A percentile compares a stretch with the other conserved stretches of the same genome.
phyloP scores from a whole-genome alignment of 2,888 invertebrate species.

The Gymnoscelis rufifasciata region DNA sequence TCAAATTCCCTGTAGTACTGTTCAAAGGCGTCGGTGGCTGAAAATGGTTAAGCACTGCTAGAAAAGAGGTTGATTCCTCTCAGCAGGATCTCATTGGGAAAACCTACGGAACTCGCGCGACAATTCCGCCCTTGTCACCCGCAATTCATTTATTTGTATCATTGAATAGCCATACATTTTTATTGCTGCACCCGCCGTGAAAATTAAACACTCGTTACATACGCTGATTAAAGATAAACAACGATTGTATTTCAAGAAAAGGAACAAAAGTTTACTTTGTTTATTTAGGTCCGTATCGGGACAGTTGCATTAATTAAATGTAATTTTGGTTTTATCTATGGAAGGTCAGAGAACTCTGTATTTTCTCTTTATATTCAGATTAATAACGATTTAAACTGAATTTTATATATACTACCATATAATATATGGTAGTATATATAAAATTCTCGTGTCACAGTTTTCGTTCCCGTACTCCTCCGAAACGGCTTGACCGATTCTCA shows the following conservation, averaged over 20 bases:
- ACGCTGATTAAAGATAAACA: slow-evolving; percentile 51
- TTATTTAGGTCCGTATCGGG: slow-evolving; percentile 39
- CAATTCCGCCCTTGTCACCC: not conserved
- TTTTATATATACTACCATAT: no score
- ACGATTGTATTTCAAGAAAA: slow-evolving; percentile 49
- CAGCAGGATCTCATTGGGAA: no score
- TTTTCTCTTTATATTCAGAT: not conserved
- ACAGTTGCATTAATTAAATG: slow-evolving; percentile 31
- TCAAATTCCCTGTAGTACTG: no score
- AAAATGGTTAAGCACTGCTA: no score
- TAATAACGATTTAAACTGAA: no score
- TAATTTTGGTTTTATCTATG: slow-evolving; percentile 19
- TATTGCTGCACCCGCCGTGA: slow-evolving; percentile 57
- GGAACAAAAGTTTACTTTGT: slow-evolving; percentile 35
- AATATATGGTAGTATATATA: no score
- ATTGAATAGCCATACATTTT: slow-evolving; percentile 59
- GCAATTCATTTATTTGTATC: slow-evolving; percentile 25
- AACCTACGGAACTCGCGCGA: not conserved
- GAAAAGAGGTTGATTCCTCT: no score
- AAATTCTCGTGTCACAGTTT: no score
- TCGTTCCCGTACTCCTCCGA: no score
- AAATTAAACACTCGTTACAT: slow-evolving; percentile 64
- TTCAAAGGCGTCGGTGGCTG: no score
- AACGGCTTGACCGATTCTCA: no score
- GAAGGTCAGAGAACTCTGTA: slow-evolving; percentile 4